These are phyloP conservation scores for Betta splendens DNA, from an alignment of 2,797 vertebrate species.

Conservation along the genomic window DNA sequence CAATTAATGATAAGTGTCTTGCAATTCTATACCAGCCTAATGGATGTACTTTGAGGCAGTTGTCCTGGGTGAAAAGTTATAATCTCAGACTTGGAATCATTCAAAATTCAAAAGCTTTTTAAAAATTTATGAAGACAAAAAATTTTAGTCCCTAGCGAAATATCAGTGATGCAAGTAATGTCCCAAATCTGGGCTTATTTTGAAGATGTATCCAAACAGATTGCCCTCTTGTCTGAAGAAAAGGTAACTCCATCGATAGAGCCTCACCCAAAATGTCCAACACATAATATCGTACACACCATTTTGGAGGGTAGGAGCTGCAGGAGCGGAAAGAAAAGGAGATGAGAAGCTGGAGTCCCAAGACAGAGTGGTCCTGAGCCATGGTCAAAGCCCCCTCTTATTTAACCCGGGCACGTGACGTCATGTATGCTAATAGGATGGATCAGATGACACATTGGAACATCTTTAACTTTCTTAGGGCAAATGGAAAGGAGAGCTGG, in stretches of 20 bases:
- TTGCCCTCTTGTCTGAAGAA: constrained; percentile 11
- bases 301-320: constrained; percentile 85
- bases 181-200: constrained; percentile 23
- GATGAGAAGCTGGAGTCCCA: constrained; percentile 82
- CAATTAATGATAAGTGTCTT: not conserved
- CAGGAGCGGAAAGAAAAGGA: constrained; percentile 79
- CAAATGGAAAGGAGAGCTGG: constrained; percentile 85
- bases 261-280: constrained; percentile 59
- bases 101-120: not conserved
- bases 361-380: constrained; percentile 88
- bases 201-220: constrained; percentile 46
- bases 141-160: not conserved
- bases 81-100: constrained; percentile 9
- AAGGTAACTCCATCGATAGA: constrained; percentile 48
- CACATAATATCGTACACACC: constrained; percentile 88
- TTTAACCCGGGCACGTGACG: constrained; percentile 85
- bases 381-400: constrained; percentile 85
- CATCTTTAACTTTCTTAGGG: constrained; percentile 99
- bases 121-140: constrained; percentile 3
- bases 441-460: constrained; percentile 86
- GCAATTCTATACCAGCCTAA: constrained; percentile 1
- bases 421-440: constrained; percentile 71
- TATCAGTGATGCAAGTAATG: constrained; percentile 20
- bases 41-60: constrained; percentile 15
- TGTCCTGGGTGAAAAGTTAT: constrained; percentile 8